Evolutionary conservation across 1,140 invertebrate species (phyloP).

Genomic region (Globodera ellingtonae): DNA sequence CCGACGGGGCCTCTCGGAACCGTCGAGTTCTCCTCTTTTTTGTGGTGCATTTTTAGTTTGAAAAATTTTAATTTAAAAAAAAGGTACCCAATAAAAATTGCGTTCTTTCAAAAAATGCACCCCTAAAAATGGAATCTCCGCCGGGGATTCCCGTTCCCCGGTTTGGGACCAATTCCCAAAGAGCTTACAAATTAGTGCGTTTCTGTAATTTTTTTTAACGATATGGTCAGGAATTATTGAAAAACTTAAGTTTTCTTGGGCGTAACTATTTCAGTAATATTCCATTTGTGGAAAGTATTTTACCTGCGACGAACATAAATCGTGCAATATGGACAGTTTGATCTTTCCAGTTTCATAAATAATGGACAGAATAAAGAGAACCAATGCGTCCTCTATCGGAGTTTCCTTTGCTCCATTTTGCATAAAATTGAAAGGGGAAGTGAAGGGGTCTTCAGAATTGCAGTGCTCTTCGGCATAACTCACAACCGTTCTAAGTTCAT

Average conservation of each 20-base stretch:
- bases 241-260: no score
- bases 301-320: background rate
- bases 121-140: no score
- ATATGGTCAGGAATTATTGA: no score
- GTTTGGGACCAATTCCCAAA: no score
- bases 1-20: no score
- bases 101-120: background rate
- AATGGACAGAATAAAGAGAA: background rate
- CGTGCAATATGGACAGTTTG: background rate
- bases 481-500: conserved; percentile 9
- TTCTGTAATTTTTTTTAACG: no score
- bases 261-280: no score
- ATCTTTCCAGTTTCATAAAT: conserved; percentile 9
- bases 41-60: no score
- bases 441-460: background rate
- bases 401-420: background rate
- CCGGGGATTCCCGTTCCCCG: background rate
- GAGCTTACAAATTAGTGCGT: no score
- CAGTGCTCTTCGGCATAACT: conserved; percentile 13
- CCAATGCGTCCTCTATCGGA: background rate
- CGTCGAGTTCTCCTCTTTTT: no score
- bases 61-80: no score
- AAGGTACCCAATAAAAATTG: no score
- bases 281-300: background rate
- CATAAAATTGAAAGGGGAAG: conserved; percentile 16